phyloP scores from a whole-genome alignment of 2,888 invertebrate species.

The Agrotis puta region DNA sequence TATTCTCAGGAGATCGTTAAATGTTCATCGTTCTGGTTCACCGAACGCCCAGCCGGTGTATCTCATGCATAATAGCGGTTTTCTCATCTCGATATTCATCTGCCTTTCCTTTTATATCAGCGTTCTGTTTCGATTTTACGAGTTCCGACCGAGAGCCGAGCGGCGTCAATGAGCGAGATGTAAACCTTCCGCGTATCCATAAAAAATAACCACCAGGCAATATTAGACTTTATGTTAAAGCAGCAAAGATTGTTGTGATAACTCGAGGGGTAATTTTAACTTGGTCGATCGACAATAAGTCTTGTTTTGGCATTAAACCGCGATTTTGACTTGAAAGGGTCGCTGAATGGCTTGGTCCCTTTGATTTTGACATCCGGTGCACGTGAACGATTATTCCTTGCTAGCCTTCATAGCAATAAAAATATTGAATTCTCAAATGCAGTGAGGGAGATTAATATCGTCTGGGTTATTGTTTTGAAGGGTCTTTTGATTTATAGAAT shows the following conservation, averaged over 20 bases:
- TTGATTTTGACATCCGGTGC: conserved; percentile 86
- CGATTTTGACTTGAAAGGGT: conserved; percentile 81
- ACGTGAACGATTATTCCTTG: conserved; percentile 82
- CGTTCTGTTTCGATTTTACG: conserved; percentile 87
- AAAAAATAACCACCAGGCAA: conserved; percentile 65
- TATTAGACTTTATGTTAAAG: conserved; percentile 68
- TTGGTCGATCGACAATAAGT: conserved; percentile 75
- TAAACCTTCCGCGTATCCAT: conserved; percentile 71
- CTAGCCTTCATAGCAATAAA: conserved; percentile 75
- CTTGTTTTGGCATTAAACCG: conserved; percentile 85
- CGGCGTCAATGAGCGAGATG: conserved; percentile 82
- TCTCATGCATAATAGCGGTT: conserved; percentile 82
- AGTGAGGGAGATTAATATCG: conserved; percentile 65
- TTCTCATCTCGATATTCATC: conserved; percentile 88
- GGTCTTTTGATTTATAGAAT: conserved; percentile 44
- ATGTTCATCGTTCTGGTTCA: conserved; percentile 56
- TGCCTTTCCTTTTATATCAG: conserved; percentile 84
- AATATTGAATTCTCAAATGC: conserved; percentile 74
- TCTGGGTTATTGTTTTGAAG: conserved; percentile 60
- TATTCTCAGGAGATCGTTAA: conserved; percentile 45
- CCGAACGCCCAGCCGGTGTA: conserved; percentile 66
- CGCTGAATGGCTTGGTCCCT: conserved; percentile 81
- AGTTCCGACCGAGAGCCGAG: conserved; percentile 78
- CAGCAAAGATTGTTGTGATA: conserved; percentile 56
- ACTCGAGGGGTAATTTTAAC: conserved; percentile 50